Conservation (phyloP, 2,113 vertebrate species). For the Odocoileus hemionus region DNA sequence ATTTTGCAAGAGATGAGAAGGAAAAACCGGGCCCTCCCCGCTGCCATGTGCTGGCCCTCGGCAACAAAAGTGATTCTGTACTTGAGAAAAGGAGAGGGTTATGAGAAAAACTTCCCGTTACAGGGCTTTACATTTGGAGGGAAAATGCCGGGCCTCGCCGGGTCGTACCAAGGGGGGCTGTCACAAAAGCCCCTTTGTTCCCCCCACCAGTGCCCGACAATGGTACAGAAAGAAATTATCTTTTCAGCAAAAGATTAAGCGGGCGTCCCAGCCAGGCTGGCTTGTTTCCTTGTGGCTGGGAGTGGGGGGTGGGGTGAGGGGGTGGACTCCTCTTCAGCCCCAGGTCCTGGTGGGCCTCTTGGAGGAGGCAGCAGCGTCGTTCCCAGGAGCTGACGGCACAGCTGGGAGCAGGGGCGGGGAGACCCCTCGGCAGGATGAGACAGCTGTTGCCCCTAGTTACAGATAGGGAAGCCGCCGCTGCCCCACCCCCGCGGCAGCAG, state of each 20-base stretch:
- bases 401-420: background rate
- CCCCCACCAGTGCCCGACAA: background rate
- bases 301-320: background rate
- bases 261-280: background rate
- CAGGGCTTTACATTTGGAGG: background rate
- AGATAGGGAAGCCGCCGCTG: background rate
- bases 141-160: background rate
- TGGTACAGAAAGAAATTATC: constrained; percentile 52
- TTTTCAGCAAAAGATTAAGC: constrained; percentile 58
- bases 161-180: background rate
- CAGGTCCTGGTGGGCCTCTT: background rate
- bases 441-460: background rate
- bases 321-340: background rate
- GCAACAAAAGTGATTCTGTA: background rate
- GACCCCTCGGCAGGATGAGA: accelerated
- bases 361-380: accelerated
- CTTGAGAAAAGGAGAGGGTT: background rate
- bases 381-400: background rate
- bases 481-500: no score
- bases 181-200: constrained; percentile 69
- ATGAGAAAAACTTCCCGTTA: background rate
- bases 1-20: background rate
- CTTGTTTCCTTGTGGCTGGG: background rate
- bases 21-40: background rate
- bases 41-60: background rate